phyloP scores from a whole-genome alignment of 1,140 invertebrate species.

The Atta texana region DNA sequence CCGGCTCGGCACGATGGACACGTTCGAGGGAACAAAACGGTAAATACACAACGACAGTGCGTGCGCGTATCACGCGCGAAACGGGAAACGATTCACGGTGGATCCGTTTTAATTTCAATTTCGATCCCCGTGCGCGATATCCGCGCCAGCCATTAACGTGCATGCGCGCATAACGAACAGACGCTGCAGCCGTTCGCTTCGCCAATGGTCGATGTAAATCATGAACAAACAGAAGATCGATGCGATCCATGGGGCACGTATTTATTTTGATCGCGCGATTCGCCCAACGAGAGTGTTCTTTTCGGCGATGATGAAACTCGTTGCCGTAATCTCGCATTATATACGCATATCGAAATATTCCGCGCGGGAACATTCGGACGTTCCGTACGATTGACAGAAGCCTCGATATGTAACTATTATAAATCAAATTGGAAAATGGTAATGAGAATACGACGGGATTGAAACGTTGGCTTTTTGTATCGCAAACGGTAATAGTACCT shows the following conservation, averaged over 20 bases:
- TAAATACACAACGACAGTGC: constrained; percentile 46
- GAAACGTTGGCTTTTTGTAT: constrained; percentile 23
- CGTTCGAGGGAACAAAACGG: constrained; percentile 40
- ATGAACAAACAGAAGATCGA: constrained; percentile 66
- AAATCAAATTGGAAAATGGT: constrained; percentile 43
- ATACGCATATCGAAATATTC: constrained; percentile 28
- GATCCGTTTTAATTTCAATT: constrained; percentile 74
- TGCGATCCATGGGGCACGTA: constrained; percentile 29
- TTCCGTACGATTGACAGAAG: constrained; percentile 19
- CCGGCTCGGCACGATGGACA: constrained; percentile 21
- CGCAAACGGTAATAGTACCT: background rate
- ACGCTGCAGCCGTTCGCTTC: background rate
- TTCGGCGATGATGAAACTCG: constrained; percentile 32
- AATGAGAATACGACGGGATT: constrained; percentile 27
- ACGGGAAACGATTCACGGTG: constrained; percentile 69
- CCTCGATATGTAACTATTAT: constrained; percentile 33
- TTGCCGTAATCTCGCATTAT: constrained; percentile 46
- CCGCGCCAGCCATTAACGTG: constrained; percentile 47
- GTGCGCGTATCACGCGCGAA: constrained; percentile 50
- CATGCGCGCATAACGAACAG: constrained; percentile 57
- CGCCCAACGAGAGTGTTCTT: constrained; percentile 10
- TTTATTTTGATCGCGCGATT: constrained; percentile 48
- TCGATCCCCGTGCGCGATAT: constrained; percentile 52
- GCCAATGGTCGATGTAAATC: constrained; percentile 67
- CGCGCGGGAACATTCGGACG: background rate